Evolutionary conservation across 2,797 vertebrate species (phyloP).

Genomic region (Gymnodraco acuticeps): DNA sequence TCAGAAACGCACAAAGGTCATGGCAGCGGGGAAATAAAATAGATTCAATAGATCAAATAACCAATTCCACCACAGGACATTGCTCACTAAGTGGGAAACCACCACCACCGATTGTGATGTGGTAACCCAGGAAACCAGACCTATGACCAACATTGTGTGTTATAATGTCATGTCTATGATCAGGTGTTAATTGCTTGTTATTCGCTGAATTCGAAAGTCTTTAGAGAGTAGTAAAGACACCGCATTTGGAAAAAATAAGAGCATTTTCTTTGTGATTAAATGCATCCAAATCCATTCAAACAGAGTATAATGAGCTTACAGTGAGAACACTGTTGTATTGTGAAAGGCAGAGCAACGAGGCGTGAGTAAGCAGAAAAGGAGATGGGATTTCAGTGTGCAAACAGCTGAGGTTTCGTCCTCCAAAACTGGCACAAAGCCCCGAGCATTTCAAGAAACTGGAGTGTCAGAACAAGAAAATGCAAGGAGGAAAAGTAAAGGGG

Average conservation of each 20-base stretch:
- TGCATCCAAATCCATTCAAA: conserved; percentile 28
- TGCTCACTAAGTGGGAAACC: conserved; percentile 37
- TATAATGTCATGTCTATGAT: conserved; percentile 7
- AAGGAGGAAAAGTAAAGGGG: background rate
- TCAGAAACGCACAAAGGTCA: conserved; percentile 34
- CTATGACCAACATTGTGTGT: background rate
- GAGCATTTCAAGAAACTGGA: conserved; percentile 43
- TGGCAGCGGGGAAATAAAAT: conserved; percentile 40
- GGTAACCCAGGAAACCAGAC: background rate
- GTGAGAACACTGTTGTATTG: conserved; percentile 53
- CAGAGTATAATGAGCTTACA: conserved; percentile 57
- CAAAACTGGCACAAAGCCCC: conserved; percentile 54
- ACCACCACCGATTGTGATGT: background rate
- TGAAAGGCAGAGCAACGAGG: conserved; percentile 35
- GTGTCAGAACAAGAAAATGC: background rate
- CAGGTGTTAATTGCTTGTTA: background rate
- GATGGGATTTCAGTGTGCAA: conserved; percentile 19
- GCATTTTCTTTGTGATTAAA: conserved; percentile 12
- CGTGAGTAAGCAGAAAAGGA: conserved; percentile 54
- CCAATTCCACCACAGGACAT: conserved; percentile 26
- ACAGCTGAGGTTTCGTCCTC: conserved; percentile 49
- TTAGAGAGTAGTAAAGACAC: background rate
- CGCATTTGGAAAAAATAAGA: background rate
- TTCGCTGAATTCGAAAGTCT: background rate
- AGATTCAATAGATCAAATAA: conserved; percentile 64